Percentiles rank a stretch among this genome's conserved stretches.
Evolutionary conservation across 2,113 vertebrate genomes (phyloP).

Genomic region (Oriolus oriolus): DNA sequence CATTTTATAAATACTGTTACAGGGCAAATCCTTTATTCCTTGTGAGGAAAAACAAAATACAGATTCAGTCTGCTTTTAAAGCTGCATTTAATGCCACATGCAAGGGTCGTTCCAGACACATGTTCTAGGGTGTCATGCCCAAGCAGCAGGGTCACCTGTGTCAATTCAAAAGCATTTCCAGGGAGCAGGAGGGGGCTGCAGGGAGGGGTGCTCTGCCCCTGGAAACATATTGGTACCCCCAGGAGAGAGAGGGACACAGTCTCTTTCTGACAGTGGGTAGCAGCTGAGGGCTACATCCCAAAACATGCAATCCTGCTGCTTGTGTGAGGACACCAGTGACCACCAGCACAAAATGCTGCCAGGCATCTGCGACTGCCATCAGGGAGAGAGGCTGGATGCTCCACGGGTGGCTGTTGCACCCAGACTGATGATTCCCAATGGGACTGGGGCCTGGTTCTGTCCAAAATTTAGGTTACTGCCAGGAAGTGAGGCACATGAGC

Average conservation of each 20-base stretch:
- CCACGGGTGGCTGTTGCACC: not conserved
- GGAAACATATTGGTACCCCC: not conserved
- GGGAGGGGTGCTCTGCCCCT: not conserved
- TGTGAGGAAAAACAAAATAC: not conserved
- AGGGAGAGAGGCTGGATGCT: not conserved
- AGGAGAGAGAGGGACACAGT: rapidly evolving
- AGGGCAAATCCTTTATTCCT: not conserved
- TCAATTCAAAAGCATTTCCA: not conserved
- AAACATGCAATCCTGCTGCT: not conserved
- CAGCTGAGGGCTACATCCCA: not conserved
- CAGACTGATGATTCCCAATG: not conserved
- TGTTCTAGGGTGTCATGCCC: not conserved
- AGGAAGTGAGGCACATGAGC: not conserved
- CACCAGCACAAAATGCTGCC: rapidly evolving
- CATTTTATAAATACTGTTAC: not conserved
- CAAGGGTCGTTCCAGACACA: not conserved
- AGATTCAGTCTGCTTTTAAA: not conserved
- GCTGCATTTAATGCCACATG: not conserved
- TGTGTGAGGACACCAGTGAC: not conserved
- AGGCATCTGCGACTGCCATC: rapidly evolving
- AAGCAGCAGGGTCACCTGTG: not conserved
- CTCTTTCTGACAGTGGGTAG: not conserved
- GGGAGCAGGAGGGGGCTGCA: not conserved
- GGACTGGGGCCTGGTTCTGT: not conserved
- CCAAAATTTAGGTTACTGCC: not conserved